phyloP scores from a whole-genome alignment of 1,140 invertebrate species.

The Hestina assimilis region DNA sequence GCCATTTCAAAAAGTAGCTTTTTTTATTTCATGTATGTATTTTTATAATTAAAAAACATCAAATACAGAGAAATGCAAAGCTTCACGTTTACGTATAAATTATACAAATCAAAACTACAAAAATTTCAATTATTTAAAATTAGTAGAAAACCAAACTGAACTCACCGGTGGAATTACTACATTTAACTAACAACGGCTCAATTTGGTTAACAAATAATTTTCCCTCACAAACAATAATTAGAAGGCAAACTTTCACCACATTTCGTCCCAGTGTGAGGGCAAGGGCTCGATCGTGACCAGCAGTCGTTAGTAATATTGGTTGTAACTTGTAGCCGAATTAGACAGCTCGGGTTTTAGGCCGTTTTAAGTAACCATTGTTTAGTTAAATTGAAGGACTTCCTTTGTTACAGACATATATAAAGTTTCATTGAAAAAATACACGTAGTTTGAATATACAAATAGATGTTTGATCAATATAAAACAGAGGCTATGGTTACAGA shows the following conservation, averaged over 20 bases:
- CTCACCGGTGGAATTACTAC: background rate
- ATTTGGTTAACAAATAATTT: background rate
- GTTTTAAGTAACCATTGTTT: slow-evolving; percentile 11
- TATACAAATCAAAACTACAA: too few relatives aligned
- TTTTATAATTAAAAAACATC: too few relatives aligned
- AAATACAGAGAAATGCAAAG: too few relatives aligned
- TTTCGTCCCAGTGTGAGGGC: background rate
- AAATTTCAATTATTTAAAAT: too few relatives aligned
- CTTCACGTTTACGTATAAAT: too few relatives aligned
- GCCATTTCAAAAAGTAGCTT: too few relatives aligned
- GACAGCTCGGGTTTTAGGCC: background rate
- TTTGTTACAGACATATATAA: slow-evolving; percentile 12
- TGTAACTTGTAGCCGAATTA: background rate
- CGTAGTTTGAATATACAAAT: background rate
- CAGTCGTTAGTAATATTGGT: slow-evolving; percentile 14
- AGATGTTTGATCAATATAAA: too few relatives aligned
- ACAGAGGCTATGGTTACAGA: too few relatives aligned
- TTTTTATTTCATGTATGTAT: too few relatives aligned
- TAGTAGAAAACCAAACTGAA: background rate
- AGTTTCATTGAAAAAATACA: background rate
- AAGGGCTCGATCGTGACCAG: slow-evolving; percentile 9
- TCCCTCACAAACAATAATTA: background rate
- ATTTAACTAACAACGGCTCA: background rate
- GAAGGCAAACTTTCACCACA: background rate
- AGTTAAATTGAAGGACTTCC: slow-evolving; percentile 12